phyloP scores from a whole-genome alignment of 2,888 invertebrate species.

The Thera britannica region DNA sequence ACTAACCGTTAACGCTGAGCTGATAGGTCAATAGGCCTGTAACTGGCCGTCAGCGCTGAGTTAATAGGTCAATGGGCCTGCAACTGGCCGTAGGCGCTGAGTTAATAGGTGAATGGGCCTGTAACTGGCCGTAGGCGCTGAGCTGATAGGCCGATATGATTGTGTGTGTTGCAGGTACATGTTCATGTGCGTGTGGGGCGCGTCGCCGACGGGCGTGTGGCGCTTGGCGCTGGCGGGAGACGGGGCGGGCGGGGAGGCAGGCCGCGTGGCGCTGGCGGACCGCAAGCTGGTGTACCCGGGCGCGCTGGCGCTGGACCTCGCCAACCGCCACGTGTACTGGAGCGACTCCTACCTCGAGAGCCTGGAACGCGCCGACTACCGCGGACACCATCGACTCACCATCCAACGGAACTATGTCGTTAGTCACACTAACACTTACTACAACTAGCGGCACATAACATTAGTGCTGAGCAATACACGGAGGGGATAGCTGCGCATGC shows the following conservation, averaged over 20 bases:
- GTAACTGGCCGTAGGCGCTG: no score
- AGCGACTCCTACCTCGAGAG: conserved; percentile 92
- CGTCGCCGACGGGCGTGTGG: conserved; percentile 86
- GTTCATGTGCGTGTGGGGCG: conserved; percentile 92
- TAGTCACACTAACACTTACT: conserved; percentile 20
- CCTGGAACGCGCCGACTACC: conserved; percentile 91
- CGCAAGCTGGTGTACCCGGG: conserved; percentile 91
- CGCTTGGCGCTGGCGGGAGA: conserved; percentile 86
- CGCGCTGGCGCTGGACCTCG: conserved; percentile 89
- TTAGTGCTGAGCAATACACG: no score
- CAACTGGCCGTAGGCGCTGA: no score
- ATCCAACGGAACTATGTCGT: conserved; percentile 83
- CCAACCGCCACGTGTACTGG: conserved; percentile 90
- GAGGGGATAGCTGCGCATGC: no score
- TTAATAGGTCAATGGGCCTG: no score
- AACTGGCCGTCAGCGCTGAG: no score
- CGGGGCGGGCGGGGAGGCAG: no score
- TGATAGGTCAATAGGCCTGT: no score
- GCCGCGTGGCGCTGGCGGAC: conserved; percentile 82
- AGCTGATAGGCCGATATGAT: no score
- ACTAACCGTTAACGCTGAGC: no score
- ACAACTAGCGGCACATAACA: no score
- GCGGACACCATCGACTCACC: conserved; percentile 87
- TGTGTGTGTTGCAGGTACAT: conserved; percentile 73
- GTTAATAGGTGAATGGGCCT: no score